Base-by-base conservation (phyloP, 2,113 vertebrate genomes). In the Seriola dumerili region DNA sequence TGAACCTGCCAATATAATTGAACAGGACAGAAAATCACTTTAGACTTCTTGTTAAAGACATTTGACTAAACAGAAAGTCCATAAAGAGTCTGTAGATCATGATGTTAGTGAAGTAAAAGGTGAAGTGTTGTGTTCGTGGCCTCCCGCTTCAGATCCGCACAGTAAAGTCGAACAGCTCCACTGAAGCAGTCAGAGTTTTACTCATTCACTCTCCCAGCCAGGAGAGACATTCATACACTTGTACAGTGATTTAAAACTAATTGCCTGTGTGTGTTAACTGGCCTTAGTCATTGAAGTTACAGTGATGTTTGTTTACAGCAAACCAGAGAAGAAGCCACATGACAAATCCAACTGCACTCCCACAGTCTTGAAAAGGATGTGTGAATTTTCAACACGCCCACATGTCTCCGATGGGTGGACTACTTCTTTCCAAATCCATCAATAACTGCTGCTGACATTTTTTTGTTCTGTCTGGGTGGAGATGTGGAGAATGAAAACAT, bases 311-410 rank as follows among this genome's bases (percentile, higher is more conserved):
- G 71, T 88, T 88, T 71, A 82, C 63, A 72, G 65, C 1, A 4
- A 63, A 76, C 77, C 80, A 76, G 32, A 87, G 73, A n/a, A 4
- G 80, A n/a, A 86, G 42, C 71, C 85, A 81, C 82, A 87, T 69
- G 66, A 85, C 64, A 57, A 14, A 42, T 42, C 73, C 58, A 6
- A 50, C 75, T 65, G 1, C 3, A 55, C 57, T 75, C 81, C 81
- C 84, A 80, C 75, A 71, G 63, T 61, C 81, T 10, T 36, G 34
- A 69, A 82, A 74, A 72, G 72, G 83, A 85, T 78, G 76, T 87
- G 72, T 78, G 68, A 70, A 16, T 52, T 80, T 55, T 73, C 75
- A 50, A 11, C 72, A 55, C 81, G 23, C 84, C 75, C 67, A 87
- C 81, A 36, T 12, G 4, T 50, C 38, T 75, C n/a, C 5, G 8